Percentiles rank a stretch among this genome's conserved stretches.
These are phyloP conservation scores for Sinella curviseta DNA, from an alignment of 1,140 invertebrate species.

Conservation along the genomic window DNA sequence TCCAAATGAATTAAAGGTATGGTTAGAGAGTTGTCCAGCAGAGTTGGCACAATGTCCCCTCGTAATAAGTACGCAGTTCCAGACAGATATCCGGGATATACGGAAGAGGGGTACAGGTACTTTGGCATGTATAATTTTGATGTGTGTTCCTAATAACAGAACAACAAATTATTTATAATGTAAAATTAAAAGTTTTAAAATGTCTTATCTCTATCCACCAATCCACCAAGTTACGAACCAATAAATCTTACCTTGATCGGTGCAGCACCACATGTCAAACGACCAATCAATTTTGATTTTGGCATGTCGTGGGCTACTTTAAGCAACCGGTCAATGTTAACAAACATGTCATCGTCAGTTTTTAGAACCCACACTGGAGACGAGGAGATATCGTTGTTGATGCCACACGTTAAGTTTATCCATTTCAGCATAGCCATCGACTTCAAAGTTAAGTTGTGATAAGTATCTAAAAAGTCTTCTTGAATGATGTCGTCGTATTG, in stretches of 20 bases:
- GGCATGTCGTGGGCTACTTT: conserved; percentile 41
- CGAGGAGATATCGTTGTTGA: conserved; percentile 33
- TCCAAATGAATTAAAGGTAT: conserved; percentile 76
- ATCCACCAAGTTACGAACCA: conserved; percentile 40
- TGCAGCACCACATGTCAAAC: conserved; percentile 4
- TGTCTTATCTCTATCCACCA: conserved; percentile 35
- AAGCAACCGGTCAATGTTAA: conserved; percentile 54
- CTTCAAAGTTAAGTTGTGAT: conserved; percentile 90
- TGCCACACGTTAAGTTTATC: conserved; percentile 51
- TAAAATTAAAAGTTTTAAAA: too few species aligned
- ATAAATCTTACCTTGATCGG: too few species aligned
- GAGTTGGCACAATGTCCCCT: conserved; percentile 64
- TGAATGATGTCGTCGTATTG: conserved; percentile 82
- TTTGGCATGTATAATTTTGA: conserved; percentile 62
- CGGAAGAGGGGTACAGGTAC: conserved; percentile 71
- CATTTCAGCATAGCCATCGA: conserved; percentile 82
- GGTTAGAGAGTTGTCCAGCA: conserved; percentile 69
- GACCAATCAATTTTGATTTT: conserved; percentile 44
- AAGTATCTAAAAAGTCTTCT: conserved; percentile 83
- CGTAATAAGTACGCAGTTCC: conserved; percentile 82
- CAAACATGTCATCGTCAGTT: conserved; percentile 61
- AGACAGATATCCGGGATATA: conserved; percentile 80
- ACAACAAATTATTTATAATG: too few species aligned
- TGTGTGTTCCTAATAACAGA: conserved; percentile 49
- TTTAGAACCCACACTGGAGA: conserved; percentile 56